Base-by-base conservation (phyloP, 1,140 invertebrate species). In the Drosophila oshimai region DNA sequence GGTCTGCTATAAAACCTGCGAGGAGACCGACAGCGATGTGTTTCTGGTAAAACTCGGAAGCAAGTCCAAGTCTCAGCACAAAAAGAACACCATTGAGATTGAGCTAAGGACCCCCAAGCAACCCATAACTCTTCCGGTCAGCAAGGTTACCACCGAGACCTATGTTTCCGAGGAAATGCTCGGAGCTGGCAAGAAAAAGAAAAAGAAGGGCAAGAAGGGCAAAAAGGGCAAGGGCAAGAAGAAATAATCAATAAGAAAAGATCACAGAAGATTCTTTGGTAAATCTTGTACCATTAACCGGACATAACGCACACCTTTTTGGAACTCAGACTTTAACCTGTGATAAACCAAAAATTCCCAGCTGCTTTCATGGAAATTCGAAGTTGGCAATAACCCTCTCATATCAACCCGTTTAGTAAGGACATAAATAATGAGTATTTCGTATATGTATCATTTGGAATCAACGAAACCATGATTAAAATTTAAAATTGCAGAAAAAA, bases 1-100 rank as follows among this genome's bases (percentile, higher is more conserved):
- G 89, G 89, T 90, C 9, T 90, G 89, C 26, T 90, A 90, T 58
- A 90, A 89, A 55, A 90, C 89, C 7, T 90, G 89, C 74, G 86
- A 90, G 2, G 89, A 90, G 37, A 86, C 89, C n/a, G 89, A 90
- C 17, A 90, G 83, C 51, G 89, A 90, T 55, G 89, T 90, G 24
- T 90, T 90, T 42, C 62, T 90, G n/a, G 87, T 90, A 9, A 90
- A 90, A 45, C 71, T 90, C 31, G 89, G 89, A 18, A 89, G 64
- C 67, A 90, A 90, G 31, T 44, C 81, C 5, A 81, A 89, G 46
- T 64, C 76, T 3, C 77, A 87, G 51, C 24, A 74, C 34, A 90
- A 90, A 61, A 76, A 75, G 67, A 89, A 89, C 51, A 79, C 80
- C 26, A 90, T 90, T 4, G 89, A 90, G 72, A 90, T 90, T 29